phyloP scores from a whole-genome alignment of 2,113 vertebrate species.

The Accipiter virgatus region DNA sequence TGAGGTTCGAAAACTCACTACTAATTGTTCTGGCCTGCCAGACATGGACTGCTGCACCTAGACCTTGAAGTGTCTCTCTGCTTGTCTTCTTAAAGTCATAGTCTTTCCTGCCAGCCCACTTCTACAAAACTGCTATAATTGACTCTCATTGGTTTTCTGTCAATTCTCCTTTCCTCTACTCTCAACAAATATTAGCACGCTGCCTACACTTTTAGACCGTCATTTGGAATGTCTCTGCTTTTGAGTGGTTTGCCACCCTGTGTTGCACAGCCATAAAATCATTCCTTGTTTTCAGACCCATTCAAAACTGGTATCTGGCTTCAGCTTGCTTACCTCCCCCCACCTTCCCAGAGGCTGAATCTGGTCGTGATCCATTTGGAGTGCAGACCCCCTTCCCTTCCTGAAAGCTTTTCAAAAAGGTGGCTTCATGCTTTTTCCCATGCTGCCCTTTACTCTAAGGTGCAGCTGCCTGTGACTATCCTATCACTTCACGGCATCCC shows the following conservation, averaged over 20 bases:
- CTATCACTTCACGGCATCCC: neutral
- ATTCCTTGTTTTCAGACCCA: neutral
- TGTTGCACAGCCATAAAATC: accelerated
- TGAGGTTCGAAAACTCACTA: neutral
- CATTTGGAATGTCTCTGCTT: neutral
- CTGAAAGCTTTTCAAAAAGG: neutral
- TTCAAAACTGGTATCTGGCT: neutral
- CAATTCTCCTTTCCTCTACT: neutral
- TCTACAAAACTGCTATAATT: neutral
- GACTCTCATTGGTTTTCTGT: neutral
- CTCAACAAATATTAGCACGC: neutral
- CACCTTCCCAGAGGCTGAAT: neutral
- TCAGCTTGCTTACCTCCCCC: no score
- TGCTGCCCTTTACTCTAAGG: neutral
- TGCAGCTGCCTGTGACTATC: neutral
- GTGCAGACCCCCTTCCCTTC: neutral
- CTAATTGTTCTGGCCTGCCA: neutral
- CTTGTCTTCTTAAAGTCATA: neutral
- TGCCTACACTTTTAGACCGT: neutral
- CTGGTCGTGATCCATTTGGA: no score
- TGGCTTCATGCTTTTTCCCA: neutral
- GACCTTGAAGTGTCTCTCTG: neutral
- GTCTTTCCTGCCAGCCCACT: neutral
- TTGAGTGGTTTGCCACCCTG: neutral
- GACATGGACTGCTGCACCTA: neutral